Evolutionary conservation across 2,113 vertebrate species (phyloP), one percentile per base, ranked within the genome.

Genomic region (Gavia stellata): DNA sequence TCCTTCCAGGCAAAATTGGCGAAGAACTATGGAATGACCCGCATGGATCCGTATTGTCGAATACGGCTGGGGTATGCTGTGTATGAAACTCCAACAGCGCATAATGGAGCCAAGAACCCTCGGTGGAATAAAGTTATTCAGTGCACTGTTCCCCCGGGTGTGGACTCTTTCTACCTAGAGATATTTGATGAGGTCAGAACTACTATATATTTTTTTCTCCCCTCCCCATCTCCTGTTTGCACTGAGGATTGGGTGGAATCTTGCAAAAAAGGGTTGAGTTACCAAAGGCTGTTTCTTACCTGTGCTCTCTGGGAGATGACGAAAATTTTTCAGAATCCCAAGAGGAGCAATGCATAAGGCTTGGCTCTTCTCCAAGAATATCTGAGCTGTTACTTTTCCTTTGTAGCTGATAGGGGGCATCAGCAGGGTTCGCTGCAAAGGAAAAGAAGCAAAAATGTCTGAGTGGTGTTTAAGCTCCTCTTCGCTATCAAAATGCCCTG

Each of bases 61-160:
- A 97, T 99, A 88, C 98, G 99, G 38, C 97, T 99, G 75, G 99
- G 99, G 7, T 99, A 99, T 3, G 99, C 99, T 0, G 99, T 99
- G 40, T 99, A 99, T 25, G 99, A 99, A 96, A 99, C 99, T 0
- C 99, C 99, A 10, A 99, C 99, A 0, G 99, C 99, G 18, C 99
- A 99, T 93, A 99, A 99, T 2, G 99, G 99, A 6, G 99, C 99
- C 78, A 99, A 99, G 97, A 99, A 99, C 97, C 99, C 99, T 0
- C 99, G 99, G 68, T 99, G 99, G 99, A 99, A 99, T 97, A 99
- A 99, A 92, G 99, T 99, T 59, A 99, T 99, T 97, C 99, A 99
- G 96, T 99, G 99, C 95, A 99, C 99, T 1, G 98, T 99, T 45
- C 99, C 99, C 2, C 99, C 99, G 0, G 99, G 99, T 1, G 99